phyloP scores from a whole-genome alignment of 2,113 vertebrate genomes.

The Pollimyrus isidori region DNA sequence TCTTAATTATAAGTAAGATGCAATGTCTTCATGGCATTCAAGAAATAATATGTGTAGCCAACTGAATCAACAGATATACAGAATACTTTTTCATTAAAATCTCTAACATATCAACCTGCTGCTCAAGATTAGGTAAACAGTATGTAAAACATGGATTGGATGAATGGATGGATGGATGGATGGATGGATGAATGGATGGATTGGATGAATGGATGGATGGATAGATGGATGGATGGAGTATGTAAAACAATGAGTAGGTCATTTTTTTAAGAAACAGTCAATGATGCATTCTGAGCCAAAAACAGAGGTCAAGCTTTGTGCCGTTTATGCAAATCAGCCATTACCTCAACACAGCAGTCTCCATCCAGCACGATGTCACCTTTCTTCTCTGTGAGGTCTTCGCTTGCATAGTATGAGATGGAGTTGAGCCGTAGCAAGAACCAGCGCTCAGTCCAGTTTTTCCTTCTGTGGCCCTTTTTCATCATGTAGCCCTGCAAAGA shows the following conservation, averaged over 20 bases:
- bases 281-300: neutral
- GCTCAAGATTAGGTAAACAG: neutral
- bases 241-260: neutral
- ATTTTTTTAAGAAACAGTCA: neutral
- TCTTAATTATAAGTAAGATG: neutral
- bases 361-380: slow-evolving; percentile 81
- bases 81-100: neutral
- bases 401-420: slow-evolving; percentile 87
- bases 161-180: too few species aligned
- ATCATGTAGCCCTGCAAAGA: slow-evolving; percentile 83
- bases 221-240: neutral
- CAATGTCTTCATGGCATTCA: neutral
- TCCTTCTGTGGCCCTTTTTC: slow-evolving; percentile 95
- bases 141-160: neutral
- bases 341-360: slow-evolving; percentile 84
- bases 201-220: neutral
- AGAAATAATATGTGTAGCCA: neutral
- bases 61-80: neutral
- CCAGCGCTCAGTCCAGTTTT: slow-evolving; percentile 98
- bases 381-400: slow-evolving; percentile 89
- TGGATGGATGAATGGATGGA: too few species aligned
- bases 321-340: neutral
- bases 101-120: neutral
- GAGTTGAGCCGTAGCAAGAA: slow-evolving; percentile 79
- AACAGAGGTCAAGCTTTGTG: neutral